Base-by-base conservation (phyloP, 2,888 invertebrate genomes). In the Crematogaster levior region DNA sequence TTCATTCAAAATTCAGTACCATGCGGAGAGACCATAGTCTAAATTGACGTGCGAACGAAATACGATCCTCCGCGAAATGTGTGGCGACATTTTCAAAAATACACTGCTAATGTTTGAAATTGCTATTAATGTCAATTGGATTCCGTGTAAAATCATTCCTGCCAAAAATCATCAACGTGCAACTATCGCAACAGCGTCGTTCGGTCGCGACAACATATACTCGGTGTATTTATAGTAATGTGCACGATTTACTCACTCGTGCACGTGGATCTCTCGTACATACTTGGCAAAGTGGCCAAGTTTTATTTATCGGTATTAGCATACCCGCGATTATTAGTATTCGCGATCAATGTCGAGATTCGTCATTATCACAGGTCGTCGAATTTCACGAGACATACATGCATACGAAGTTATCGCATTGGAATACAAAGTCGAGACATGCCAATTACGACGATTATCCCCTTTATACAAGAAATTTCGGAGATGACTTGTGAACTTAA, bases 151-250 rank as follows among this genome's bases (percentile, higher is more conserved):
- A 77, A 43, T 7, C 15, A 10, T 43, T 27, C 43, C 21, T 70
- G 77, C 70, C 53, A 79, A 46, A 79, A 46, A 48, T 56, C 21
- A 6, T 24, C 37, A 27, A 7, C 74, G 24, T 63, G 9, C 10
- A 10, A 15, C 40, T 56, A 68, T 70, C 51, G 53, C 56, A 21
- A 77, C 56, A 43, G n/a, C 18, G 40, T 27, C 37, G 21, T 53
- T 51, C 46, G 73, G n/a, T 53, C 65, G 43, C 24, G 40, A 61
- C 40, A 21, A 40, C 37, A 30, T 56, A 40, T 18, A 37, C 40
- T 15, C 66, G 40, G 30, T 30, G 51, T 77, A 77, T 77, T 77
- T 77, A 77, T 77, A 77, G 68, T 9, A 18, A 30, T 24, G n/a
- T 27, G 12, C 40, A 58, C 10, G 51, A 34, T 58, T 70, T 79